These are phyloP conservation scores for Halictus rubicundus DNA, from an alignment of 1,140 invertebrate species.

Conservation along the genomic window DNA sequence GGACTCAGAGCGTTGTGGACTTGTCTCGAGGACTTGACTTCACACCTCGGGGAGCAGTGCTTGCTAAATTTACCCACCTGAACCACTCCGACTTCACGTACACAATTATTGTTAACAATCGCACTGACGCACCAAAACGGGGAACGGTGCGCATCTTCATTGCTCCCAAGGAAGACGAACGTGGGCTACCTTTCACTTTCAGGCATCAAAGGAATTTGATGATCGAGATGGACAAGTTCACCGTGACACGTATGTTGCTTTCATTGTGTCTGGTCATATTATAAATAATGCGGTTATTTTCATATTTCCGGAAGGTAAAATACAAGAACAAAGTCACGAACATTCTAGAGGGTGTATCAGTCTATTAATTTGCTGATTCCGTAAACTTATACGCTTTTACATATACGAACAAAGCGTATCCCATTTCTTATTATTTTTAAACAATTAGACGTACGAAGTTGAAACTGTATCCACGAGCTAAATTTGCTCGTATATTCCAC, in stretches of 20 bases:
- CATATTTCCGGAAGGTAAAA: no score
- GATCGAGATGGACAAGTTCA: slow-evolving; percentile 90
- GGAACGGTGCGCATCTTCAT: slow-evolving; percentile 90
- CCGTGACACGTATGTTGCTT: slow-evolving; percentile 81
- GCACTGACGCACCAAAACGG: slow-evolving; percentile 78
- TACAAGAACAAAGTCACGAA: no score
- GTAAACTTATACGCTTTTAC: no score
- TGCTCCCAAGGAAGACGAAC: slow-evolving; percentile 86
- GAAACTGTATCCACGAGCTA: no score
- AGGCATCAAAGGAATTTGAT: slow-evolving; percentile 86
- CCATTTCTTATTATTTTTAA: no score
- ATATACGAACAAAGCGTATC: no score
- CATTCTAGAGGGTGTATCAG: no score
- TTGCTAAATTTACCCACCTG: slow-evolving; percentile 87
- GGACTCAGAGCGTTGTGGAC: slow-evolving; percentile 88
- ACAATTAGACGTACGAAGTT: no score
- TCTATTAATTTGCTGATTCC: no score
- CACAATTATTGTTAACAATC: slow-evolving; percentile 85
- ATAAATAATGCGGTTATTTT: no score
- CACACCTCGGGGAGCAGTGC: slow-evolving; percentile 85
- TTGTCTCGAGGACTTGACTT: slow-evolving; percentile 90
- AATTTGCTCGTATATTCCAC: no score
- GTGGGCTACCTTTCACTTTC: slow-evolving; percentile 83
- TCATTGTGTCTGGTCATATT: not conserved
- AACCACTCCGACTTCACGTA: slow-evolving; percentile 86